phyloP scores from a whole-genome alignment of 2,113 vertebrate species.

The Urocolius indicus region DNA sequence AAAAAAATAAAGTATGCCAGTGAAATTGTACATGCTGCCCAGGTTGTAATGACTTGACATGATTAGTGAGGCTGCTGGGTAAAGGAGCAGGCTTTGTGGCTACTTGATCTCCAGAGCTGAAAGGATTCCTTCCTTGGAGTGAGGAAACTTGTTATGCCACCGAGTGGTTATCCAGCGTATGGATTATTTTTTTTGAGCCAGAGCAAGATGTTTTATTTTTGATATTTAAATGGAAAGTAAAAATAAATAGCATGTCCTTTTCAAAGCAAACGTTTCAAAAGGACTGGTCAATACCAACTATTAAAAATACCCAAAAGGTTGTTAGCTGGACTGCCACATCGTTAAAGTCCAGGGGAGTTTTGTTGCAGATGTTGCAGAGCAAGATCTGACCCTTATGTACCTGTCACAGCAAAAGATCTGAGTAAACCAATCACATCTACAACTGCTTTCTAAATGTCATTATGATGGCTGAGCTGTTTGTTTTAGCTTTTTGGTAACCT shows the following conservation, averaged over 20 bases:
- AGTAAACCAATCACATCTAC: not conserved
- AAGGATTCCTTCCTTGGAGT: not conserved
- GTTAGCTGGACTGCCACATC: not conserved
- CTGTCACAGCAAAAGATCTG: not conserved
- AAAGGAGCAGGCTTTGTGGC: not conserved
- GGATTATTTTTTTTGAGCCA: not conserved
- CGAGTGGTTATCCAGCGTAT: not conserved
- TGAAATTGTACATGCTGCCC: not conserved
- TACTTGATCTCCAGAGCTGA: not conserved
- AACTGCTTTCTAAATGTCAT: not conserved
- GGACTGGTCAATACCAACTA: constrained; percentile 23
- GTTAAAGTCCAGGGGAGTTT: not conserved
- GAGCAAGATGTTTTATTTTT: not conserved
- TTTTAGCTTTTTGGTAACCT: not conserved
- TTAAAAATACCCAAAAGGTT: not conserved
- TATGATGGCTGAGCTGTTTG: not conserved
- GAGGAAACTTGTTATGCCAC: not conserved
- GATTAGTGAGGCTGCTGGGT: not conserved
- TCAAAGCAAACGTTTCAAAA: constrained; percentile 48
- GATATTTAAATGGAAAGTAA: constrained; percentile 53
- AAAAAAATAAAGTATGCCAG: not conserved
- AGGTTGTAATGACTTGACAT: not conserved
- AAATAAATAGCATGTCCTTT: constrained; percentile 57
- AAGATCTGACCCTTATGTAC: not conserved
- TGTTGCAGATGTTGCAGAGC: not conserved